Evolutionary conservation across 2,797 vertebrate genomes (phyloP).

Genomic region (Lophius americanus): DNA sequence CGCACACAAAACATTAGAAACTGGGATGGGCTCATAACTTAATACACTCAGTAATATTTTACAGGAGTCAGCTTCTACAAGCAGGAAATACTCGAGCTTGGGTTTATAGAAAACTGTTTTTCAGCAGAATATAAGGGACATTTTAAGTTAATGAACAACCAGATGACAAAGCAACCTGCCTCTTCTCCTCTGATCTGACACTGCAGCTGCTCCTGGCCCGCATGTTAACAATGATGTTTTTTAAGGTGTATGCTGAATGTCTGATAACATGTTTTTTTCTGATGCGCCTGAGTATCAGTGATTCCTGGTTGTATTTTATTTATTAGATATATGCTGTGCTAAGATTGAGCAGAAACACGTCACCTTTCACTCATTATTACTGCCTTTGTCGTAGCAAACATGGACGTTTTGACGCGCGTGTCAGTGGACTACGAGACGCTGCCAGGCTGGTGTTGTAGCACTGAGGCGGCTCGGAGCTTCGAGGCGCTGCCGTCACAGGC

Average conservation of each 20-base stretch:
- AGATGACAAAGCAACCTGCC: not conserved
- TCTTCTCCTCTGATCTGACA: not conserved
- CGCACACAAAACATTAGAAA: too few species aligned
- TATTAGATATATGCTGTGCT: too few species aligned
- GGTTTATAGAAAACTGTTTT: conserved; percentile 28
- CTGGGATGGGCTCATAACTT: too few species aligned
- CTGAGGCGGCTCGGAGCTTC: conserved; percentile 78
- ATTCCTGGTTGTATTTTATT: too few species aligned
- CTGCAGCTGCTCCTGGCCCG: conserved; percentile 1
- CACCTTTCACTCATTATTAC: not conserved
- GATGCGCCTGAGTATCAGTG: not conserved
- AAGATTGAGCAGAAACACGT: too few species aligned
- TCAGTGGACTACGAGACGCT: conserved; percentile 80
- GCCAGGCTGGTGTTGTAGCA: conserved; percentile 84
- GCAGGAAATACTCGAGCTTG: conserved; percentile 18
- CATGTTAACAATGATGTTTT: not conserved
- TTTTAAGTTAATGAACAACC: conserved; percentile 28
- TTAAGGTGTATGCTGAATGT: not conserved
- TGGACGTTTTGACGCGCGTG: conserved; percentile 83
- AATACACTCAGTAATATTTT: conserved; percentile 13
- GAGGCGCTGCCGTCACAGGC: conserved; percentile 81
- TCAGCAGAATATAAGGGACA: conserved; percentile 7
- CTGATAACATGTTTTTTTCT: not conserved
- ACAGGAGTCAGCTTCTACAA: conserved; percentile 27
- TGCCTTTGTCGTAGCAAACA: conserved; percentile 76